Evolutionary conservation across 2,113 vertebrate species (phyloP), one percentile per base, ranked within the genome.

Genomic region (Pristiophorus japonicus): DNA sequence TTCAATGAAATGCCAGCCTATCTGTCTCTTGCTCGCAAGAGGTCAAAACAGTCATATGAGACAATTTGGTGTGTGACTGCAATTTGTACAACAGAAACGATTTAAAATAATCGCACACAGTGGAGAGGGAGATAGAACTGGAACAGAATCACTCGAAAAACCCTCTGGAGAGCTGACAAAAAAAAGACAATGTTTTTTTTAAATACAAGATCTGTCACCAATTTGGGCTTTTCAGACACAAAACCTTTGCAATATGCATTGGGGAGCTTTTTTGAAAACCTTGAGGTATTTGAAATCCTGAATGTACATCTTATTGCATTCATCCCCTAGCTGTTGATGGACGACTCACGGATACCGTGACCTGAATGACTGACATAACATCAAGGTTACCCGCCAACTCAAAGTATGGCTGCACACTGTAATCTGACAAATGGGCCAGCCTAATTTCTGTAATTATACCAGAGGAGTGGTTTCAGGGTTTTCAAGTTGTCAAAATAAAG

Each of bases 401-500:
- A 20, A 16, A 81, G 78, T 42, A 5, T 81, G 78, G 38, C n/a
- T 45, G 38, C n/a, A 4, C 12, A 59, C 12, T 59, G 47, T 16
- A 90, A 59, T 90, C 27, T 90, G 27, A 85, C 81, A 85, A 47
- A 85, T 34, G 51, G 27, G 34, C 51, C 87, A 88, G 87, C 51
- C 27, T 90, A 90, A 90, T 90, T 55, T 94, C 62, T 45, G 91
- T 66, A 66, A 94, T 94, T 66, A 42, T 45, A 4, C 42, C 24
- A 16, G 38, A 24, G 63, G 63, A 38, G 62, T 45, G 38, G 62
- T 42, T 94, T 94, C 38, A 66, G 91, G 27, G 38, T 67, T 94
- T 94, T 66, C 3, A 94, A 42, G 62, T 94, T 94, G 91, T 94
- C 91, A 94, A 67, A 94, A 94, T 65, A 63, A 66, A 38, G 27